phyloP scores from a whole-genome alignment of 2,113 vertebrate species.

The Peucedramus taeniatus region DNA sequence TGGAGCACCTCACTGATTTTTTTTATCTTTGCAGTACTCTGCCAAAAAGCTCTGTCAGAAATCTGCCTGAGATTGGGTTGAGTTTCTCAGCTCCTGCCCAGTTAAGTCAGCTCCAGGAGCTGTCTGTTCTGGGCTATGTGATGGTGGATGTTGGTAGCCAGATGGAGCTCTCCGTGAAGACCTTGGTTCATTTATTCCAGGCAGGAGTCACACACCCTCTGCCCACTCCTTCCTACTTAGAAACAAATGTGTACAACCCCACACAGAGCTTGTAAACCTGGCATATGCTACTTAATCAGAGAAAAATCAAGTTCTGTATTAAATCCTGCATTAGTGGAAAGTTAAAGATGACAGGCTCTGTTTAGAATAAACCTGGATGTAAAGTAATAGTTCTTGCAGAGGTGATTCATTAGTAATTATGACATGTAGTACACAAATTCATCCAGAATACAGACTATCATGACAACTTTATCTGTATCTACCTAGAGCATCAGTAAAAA shows the following conservation, averaged over 20 bases:
- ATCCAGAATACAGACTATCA: neutral
- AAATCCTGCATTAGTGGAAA: neutral
- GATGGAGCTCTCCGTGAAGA: conserved; percentile 15
- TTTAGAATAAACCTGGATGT: neutral
- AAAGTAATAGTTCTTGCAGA: neutral
- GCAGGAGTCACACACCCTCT: neutral
- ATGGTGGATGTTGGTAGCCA: neutral
- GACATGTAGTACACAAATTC: neutral
- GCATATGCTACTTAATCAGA: neutral
- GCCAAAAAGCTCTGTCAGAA: neutral
- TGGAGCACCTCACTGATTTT: neutral
- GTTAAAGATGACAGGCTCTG: neutral
- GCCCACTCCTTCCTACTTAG: neutral
- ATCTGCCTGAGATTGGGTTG: fast-evolving
- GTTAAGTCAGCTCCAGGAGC: neutral
- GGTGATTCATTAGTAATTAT: neutral
- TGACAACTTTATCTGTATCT: neutral
- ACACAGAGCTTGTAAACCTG: neutral
- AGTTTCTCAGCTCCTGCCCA: neutral
- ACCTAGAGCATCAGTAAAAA: neutral
- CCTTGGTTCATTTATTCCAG: conserved; percentile 25
- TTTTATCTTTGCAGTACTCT: neutral
- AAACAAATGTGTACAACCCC: conserved; percentile 15
- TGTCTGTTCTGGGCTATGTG: neutral
- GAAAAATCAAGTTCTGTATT: neutral